Evolutionary conservation across 2,113 vertebrate genomes (phyloP).

Genomic region (Neogale vison): DNA sequence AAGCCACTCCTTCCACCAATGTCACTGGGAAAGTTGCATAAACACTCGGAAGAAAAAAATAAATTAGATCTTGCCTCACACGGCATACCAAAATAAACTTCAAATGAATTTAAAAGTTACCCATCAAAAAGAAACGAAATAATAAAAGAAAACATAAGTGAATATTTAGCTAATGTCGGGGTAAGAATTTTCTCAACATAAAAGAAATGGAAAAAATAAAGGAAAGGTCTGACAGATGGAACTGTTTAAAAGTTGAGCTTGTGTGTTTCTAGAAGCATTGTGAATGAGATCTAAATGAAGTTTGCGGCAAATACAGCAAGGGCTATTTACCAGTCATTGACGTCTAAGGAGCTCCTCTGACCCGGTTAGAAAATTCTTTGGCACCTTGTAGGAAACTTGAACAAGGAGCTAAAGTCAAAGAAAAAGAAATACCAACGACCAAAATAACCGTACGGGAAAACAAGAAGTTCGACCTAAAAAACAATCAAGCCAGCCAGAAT

Average conservation of each 20-base stretch:
- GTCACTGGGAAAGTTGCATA: neutral
- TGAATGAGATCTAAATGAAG: neutral
- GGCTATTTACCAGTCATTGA: neutral
- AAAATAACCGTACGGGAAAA: neutral
- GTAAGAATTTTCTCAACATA: neutral
- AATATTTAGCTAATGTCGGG: neutral
- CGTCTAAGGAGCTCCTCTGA: neutral
- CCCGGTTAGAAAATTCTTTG: neutral
- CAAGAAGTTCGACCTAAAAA: neutral
- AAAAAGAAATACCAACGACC: neutral
- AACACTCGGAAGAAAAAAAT: conserved; percentile 13
- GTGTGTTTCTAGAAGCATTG: neutral
- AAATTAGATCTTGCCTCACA: neutral
- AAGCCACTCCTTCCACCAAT: neutral
- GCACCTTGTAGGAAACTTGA: neutral
- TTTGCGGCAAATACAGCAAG: neutral
- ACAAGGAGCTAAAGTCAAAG: neutral
- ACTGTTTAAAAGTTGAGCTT: neutral
- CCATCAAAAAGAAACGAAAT: neutral
- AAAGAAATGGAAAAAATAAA: neutral
- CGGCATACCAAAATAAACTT: conserved; percentile 19
- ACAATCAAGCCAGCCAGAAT: neutral
- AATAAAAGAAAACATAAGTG: neutral
- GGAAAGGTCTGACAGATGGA: neutral
- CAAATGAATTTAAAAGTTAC: conserved; percentile 47